Evolutionary conservation across 1,140 invertebrate species (phyloP).

Genomic region (Orius laevigatus): DNA sequence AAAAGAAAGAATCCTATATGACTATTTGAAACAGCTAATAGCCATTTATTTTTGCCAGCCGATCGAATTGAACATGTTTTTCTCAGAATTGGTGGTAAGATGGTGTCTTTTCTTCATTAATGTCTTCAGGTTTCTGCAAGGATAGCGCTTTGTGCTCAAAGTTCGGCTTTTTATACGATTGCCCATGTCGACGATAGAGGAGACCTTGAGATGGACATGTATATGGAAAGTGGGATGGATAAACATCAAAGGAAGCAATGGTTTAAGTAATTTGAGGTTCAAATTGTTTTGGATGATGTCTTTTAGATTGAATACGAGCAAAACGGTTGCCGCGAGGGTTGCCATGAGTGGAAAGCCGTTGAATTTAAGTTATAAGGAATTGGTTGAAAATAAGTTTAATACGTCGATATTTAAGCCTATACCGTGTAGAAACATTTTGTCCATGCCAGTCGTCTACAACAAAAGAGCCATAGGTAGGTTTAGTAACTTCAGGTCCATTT

Average conservation of each 20-base stretch:
- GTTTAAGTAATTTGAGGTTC: neutral
- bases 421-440: constrained; percentile 3
- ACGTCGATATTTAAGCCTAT: neutral
- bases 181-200: constrained; percentile 6
- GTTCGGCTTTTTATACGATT: constrained; percentile 3
- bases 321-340: constrained; percentile 3
- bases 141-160: constrained; percentile 7
- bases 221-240: constrained; percentile 3
- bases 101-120: no score
- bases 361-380: neutral
- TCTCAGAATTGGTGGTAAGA: neutral
- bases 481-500: no score
- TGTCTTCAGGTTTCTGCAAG: neutral
- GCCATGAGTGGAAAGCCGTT: constrained; percentile 1
- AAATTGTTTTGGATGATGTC: no score
- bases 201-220: constrained; percentile 6
- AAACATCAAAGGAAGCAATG: constrained; percentile 3
- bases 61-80: constrained; percentile 4
- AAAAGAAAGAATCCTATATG: neutral
- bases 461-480: constrained; percentile 1
- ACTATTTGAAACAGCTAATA: constrained; percentile 7
- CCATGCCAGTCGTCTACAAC: constrained; percentile 6
- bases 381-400: constrained; percentile 4
- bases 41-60: constrained; percentile 7
- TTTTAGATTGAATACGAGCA: neutral